phyloP scores from a whole-genome alignment of 2,888 invertebrate genomes.

The Steinernema hermaphroditum region DNA sequence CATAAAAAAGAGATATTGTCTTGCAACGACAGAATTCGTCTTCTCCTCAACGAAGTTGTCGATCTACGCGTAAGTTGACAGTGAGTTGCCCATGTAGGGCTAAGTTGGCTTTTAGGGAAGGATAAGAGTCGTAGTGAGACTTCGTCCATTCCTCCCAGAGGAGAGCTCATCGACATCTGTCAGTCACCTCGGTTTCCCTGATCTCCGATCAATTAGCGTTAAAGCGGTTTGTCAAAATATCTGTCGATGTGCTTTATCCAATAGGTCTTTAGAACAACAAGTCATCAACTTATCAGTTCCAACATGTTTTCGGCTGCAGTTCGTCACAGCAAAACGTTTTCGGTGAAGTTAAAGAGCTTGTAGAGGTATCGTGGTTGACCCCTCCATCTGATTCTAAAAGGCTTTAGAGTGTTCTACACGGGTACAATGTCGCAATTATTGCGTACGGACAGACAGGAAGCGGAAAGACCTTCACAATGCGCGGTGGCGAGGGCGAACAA shows the following conservation, averaged over 20 bases:
- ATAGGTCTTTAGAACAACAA: constrained; percentile 29
- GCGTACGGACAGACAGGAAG: constrained; percentile 57
- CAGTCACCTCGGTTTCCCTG: constrained; percentile 41
- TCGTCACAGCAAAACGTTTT: constrained; percentile 43
- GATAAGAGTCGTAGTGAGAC: constrained; percentile 48
- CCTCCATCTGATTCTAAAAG: background rate
- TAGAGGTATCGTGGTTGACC: background rate
- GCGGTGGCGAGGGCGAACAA: constrained; percentile 41
- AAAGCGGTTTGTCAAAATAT: background rate
- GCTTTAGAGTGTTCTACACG: constrained; percentile 46
- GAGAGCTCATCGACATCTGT: constrained; percentile 30
- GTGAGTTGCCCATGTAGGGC: no score
- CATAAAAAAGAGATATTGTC: background rate
- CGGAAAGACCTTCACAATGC: constrained; percentile 57
- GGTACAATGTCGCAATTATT: constrained; percentile 52
- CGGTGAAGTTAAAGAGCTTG: constrained; percentile 44
- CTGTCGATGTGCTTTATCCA: background rate
- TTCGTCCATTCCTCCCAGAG: constrained; percentile 40
- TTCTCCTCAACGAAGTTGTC: constrained; percentile 48
- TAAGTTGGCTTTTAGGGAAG: constrained; percentile 48
- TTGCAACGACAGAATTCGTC: constrained; percentile 48
- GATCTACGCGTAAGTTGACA: constrained; percentile 41
- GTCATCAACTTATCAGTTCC: constrained; percentile 37
- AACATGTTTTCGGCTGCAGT: constrained; percentile 45
- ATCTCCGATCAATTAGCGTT: constrained; percentile 35